phyloP scores from a whole-genome alignment of 2,113 vertebrate genomes.

The Istiophorus platypterus region DNA sequence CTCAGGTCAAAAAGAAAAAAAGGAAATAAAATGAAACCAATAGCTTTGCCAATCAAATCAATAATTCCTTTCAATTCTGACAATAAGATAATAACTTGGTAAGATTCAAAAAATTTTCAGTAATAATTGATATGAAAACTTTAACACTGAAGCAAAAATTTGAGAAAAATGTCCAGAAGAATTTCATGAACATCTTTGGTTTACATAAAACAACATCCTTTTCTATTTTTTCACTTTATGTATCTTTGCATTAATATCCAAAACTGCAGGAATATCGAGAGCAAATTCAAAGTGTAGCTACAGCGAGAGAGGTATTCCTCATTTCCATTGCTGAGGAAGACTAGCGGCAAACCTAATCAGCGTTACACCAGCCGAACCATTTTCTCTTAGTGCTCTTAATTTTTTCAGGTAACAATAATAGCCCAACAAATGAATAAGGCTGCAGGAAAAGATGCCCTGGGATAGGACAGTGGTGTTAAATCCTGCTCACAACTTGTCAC shows the following conservation, averaged over 20 bases:
- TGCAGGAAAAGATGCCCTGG: background rate
- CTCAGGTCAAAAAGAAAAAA: constrained; percentile 32
- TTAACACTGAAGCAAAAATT: background rate
- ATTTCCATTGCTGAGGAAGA: background rate
- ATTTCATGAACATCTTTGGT: background rate
- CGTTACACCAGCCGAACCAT: constrained; percentile 14
- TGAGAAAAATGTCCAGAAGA: background rate
- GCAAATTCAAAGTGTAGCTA: constrained; percentile 6
- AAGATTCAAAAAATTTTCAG: background rate
- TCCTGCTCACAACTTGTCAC: background rate
- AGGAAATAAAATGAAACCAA: constrained; percentile 34
- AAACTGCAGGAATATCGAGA: background rate
- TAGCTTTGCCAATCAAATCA: constrained; percentile 26
- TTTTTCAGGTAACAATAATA: constrained; percentile 18
- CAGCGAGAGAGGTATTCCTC: background rate
- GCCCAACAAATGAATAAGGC: background rate
- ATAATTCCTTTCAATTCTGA: constrained; percentile 6
- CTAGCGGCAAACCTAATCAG: constrained; percentile 22
- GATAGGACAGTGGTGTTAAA: background rate
- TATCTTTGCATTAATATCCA: background rate
- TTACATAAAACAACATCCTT: constrained; percentile 2
- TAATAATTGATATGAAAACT: constrained; percentile 1
- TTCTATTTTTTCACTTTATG: background rate
- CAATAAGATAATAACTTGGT: background rate
- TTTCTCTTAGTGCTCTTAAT: constrained; percentile 31